phyloP scores from a whole-genome alignment of 1,140 invertebrate species.

The Apis laboriosa region DNA sequence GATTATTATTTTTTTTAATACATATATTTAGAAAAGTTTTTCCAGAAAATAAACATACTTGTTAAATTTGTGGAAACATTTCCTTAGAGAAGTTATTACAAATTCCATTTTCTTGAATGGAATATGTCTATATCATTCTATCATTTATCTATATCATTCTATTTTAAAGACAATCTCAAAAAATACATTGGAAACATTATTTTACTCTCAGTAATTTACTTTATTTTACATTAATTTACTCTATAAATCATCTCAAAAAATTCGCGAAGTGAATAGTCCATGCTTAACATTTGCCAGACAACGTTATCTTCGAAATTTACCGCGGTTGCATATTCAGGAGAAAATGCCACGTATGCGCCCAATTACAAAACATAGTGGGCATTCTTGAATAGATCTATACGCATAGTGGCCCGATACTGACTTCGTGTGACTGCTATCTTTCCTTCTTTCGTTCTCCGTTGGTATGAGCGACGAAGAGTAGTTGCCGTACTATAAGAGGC shows the following conservation, averaged over 20 bases:
- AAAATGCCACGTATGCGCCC: slow-evolving; percentile 67
- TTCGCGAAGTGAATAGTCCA: background rate
- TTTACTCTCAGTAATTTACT: background rate
- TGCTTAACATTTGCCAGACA: slow-evolving; percentile 18
- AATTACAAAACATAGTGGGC: slow-evolving; percentile 69
- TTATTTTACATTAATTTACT: background rate
- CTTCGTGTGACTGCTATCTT: slow-evolving; percentile 44
- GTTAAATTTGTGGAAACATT: background rate
- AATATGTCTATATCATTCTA: background rate
- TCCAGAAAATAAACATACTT: background rate
- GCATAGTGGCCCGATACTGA: slow-evolving; percentile 57
- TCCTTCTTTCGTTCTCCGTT: slow-evolving; percentile 29
- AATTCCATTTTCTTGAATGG: background rate
- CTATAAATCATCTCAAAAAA: background rate
- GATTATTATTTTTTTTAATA: background rate
- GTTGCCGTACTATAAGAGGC: slow-evolving; percentile 76
- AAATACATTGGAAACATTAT: background rate
- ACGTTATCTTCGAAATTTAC: background rate
- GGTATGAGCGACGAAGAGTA: slow-evolving; percentile 32
- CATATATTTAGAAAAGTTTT: background rate
- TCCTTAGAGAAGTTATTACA: background rate
- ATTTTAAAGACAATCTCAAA: background rate
- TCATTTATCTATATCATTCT: background rate
- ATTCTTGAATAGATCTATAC: slow-evolving; percentile 66
- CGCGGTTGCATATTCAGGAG: slow-evolving; percentile 40